phyloP scores from a whole-genome alignment of 2,113 vertebrate genomes.

The Electrona antarctica region DNA sequence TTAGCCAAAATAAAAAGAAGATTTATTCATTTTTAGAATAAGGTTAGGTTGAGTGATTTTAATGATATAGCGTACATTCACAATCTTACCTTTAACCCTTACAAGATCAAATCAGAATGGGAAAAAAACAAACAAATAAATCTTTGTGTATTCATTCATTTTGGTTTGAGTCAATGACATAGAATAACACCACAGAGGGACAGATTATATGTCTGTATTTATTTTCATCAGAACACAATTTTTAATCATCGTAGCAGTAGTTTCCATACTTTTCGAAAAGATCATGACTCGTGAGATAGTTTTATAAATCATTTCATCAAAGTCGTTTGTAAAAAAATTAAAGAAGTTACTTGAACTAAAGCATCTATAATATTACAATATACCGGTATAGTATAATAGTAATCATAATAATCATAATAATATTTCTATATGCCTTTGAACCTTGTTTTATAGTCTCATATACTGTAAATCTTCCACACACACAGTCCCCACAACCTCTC shows the following conservation, averaged over 20 bases:
- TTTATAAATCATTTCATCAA: slow-evolving; percentile 88
- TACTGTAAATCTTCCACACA: slow-evolving; percentile 58
- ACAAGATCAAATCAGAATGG: too few species aligned
- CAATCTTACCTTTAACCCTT: too few species aligned
- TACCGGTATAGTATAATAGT: slow-evolving; percentile 85
- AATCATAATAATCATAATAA: slow-evolving; percentile 79
- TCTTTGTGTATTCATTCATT: too few species aligned
- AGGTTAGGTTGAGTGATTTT: too few species aligned
- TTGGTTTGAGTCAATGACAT: not conserved
- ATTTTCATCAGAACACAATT: slow-evolving; percentile 86
- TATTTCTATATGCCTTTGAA: slow-evolving; percentile 82
- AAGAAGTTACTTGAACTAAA: slow-evolving; percentile 86
- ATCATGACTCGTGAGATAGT: slow-evolving; percentile 81
- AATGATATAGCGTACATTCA: too few species aligned
- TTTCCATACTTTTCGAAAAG: slow-evolving; percentile 82
- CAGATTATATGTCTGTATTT: slow-evolving; percentile 83
- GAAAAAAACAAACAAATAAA: too few species aligned
- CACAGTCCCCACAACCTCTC: slow-evolving; percentile 71
- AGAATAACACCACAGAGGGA: slow-evolving; percentile 60
- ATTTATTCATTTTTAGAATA: too few species aligned
- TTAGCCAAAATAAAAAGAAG: too few species aligned
- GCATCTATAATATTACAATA: slow-evolving; percentile 87
- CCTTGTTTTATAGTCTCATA: slow-evolving; percentile 66
- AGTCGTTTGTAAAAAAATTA: slow-evolving; percentile 87
- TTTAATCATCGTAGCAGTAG: slow-evolving; percentile 82